Base-by-base conservation (phyloP, 2,888 invertebrate species). In the Seira ritae region DNA sequence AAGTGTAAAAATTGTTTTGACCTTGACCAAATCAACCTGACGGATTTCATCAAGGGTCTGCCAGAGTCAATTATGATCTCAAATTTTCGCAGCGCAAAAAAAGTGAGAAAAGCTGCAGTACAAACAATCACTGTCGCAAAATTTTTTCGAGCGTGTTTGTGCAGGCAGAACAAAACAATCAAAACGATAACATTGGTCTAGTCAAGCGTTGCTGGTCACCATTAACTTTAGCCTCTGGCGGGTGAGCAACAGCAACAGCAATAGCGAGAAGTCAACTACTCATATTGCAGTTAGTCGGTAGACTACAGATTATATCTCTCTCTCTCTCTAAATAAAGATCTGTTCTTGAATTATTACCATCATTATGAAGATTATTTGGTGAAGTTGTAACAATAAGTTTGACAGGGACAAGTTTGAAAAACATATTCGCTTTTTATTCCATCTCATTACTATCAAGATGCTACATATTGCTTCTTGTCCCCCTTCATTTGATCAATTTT, bases 11-110 rank as follows among this genome's bases (percentile, higher is more conserved):
- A 80, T 80, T 80, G 62, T 62, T 76, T 72, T 67, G 76, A 67
- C 81, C 81, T 81, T 81, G 81, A 71, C 76, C 67, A 76, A 81
- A 81, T 75, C 74, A 74, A 74, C 69, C 69, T 65, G 15, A 73
- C 50, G 67, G 68, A 73, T 73, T 69, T 24, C 50, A 50, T 69
- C n/a, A 74, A 80, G 73, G 74, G 65, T 65, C 24, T 60, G 73
- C 20, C 72, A 62, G 42, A 19, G 74, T 74, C 74, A 69, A 68
- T 80, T 80, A 55, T 50, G 50, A 50, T 50, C 50, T 50, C n/a
- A n/a, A n/a, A n/a, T n/a, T n/a, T n/a, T n/a, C n/a, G n/a, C n/a
- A n/a, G n/a, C n/a, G n/a, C n/a, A 12, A 50, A 50, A n/a, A 50
- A 50, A 50, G 15, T 31, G n/a, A n/a, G n/a, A n/a, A n/a, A n/a